Evolutionary conservation across 2,797 vertebrate species (phyloP).

Genomic region (Oreortyx pictus): DNA sequence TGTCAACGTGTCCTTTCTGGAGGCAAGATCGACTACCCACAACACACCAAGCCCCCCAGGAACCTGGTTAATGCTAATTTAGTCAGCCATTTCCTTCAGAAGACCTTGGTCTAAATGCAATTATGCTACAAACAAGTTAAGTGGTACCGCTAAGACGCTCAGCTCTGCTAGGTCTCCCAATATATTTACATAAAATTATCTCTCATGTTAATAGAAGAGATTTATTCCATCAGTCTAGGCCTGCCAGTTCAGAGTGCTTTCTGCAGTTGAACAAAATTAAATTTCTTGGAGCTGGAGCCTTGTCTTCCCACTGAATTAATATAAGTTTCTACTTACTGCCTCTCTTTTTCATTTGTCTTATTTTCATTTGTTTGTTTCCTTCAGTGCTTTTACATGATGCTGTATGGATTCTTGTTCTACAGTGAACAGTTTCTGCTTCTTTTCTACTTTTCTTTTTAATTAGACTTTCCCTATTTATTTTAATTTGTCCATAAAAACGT

Average conservation of each 20-base stretch:
- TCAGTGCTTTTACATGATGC: slow-evolving; percentile 5
- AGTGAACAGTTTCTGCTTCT: slow-evolving; percentile 6
- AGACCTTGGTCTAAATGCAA: slow-evolving; percentile 90
- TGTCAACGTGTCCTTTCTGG: slow-evolving; percentile 89
- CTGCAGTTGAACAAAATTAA: slow-evolving; percentile 63
- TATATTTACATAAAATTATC: slow-evolving; percentile 80
- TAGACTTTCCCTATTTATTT: neutral
- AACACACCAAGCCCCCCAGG: slow-evolving; percentile 79
- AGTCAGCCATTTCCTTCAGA: slow-evolving; percentile 89
- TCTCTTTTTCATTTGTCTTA: neutral
- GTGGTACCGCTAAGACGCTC: slow-evolving; percentile 72
- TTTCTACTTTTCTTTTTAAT: slow-evolving; percentile 20
- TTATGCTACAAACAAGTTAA: slow-evolving; percentile 86
- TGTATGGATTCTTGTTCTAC: slow-evolving; percentile 5
- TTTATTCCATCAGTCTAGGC: slow-evolving; percentile 68
- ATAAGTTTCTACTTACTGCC: slow-evolving; percentile 33
- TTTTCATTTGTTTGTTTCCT: neutral
- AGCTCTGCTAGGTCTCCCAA: slow-evolving; percentile 60
- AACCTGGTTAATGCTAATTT: slow-evolving; percentile 92
- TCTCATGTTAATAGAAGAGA: slow-evolving; percentile 70
- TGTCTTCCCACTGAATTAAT: slow-evolving; percentile 62
- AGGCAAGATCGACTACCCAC: slow-evolving; percentile 88
- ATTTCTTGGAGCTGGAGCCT: slow-evolving; percentile 56
- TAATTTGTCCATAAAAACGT: slow-evolving; percentile 2
- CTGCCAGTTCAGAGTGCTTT: slow-evolving; percentile 64